A percentile compares a stretch with the other conserved stretches of the same genome.
phyloP scores from a whole-genome alignment of 2,113 vertebrate species.

The Gorsachius goisagi region DNA sequence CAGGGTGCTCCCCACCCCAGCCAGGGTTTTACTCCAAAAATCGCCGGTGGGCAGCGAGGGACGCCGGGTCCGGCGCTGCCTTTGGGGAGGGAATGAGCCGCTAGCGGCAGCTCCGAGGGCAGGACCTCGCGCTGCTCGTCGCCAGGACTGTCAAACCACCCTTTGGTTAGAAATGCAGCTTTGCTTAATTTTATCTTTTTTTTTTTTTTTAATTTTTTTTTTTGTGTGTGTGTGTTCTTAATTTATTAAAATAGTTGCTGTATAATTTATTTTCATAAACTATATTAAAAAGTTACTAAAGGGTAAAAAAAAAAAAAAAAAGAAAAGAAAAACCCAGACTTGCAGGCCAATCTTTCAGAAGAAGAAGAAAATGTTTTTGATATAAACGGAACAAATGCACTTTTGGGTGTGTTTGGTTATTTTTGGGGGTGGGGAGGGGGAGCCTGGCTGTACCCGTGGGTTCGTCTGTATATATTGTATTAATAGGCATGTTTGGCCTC shows the following conservation, averaged over 20 bases:
- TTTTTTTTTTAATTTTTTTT: not conserved
- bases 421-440: slow-evolving; percentile 54
- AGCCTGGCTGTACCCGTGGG: slow-evolving; percentile 55
- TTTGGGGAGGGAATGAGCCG: not conserved
- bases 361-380: slow-evolving; percentile 58
- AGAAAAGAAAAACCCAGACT: slow-evolving; percentile 24
- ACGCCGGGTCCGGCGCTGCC: not conserved
- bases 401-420: slow-evolving; percentile 74
- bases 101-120: not conserved
- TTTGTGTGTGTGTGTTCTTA: slow-evolving; percentile 63
- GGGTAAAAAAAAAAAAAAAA: not conserved
- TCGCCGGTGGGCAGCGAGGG: not conserved
- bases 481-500: slow-evolving; percentile 66
- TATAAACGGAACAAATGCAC: slow-evolving; percentile 72
- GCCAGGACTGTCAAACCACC: not conserved
- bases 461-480: slow-evolving; percentile 76
- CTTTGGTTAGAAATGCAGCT: not conserved
- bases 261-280: slow-evolving; percentile 81
- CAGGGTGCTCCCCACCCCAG: not conserved
- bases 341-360: slow-evolving; percentile 70
- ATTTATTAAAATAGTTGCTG: slow-evolving; percentile 79
- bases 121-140: not conserved
- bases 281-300: slow-evolving; percentile 71
- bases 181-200: not conserved
- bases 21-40: not conserved